Base-by-base conservation (phyloP, 2,888 invertebrate genomes). In the Caenorhabditis angaria region DNA sequence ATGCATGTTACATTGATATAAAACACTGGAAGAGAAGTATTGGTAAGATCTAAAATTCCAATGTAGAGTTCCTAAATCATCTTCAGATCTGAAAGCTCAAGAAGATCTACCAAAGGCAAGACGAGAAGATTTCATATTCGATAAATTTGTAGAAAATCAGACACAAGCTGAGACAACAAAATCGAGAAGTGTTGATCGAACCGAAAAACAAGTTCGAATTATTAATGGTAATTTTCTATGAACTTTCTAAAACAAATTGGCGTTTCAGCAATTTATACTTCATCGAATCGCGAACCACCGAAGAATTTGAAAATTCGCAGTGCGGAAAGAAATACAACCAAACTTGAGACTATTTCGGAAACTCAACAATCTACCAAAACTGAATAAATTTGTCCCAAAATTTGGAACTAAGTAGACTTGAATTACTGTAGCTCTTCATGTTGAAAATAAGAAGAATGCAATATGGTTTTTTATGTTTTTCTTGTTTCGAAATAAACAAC, bases 271-370 rank as follows among this genome's bases (percentile, higher is more conserved):
- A 70, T 70, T 57, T 70, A 70, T 48, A 51, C 20, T 14, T 41
- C 70, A 1, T 70, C 70, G 6, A 70, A 70, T 25, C 27, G 70
- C 51, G 70, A 70, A 10, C 29, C 65, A 28, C 70, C 70, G 1
- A 53, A 60, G 22, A 35, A 18, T 22, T 28, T n/a, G 18, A 18
- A 55, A 55, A n/a, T n/a, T n/a, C n/a, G n/a, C n/a, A n/a, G 55
- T 27, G 28, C 27, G 55, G 18, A 25, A 53, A 10, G 27, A 14
- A 18, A 55, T 1, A 22, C 59, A 18, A 32, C 54, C 12, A 59
- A 59, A 6, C n/a, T 68, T 18, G 48, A 48, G 24, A 63, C 59
- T 1, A 63, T 65, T 54, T 48, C 55, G 25, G 29, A 55, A 14
- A 35, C 47, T 1, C 58, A 64, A 22, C 50, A 35, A 6, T 35